Percentiles rank a stretch among this genome's conserved stretches.
These are phyloP conservation scores for Poeciliopsis prolifica DNA, from an alignment of 2,113 vertebrate species.

Conservation along the genomic window DNA sequence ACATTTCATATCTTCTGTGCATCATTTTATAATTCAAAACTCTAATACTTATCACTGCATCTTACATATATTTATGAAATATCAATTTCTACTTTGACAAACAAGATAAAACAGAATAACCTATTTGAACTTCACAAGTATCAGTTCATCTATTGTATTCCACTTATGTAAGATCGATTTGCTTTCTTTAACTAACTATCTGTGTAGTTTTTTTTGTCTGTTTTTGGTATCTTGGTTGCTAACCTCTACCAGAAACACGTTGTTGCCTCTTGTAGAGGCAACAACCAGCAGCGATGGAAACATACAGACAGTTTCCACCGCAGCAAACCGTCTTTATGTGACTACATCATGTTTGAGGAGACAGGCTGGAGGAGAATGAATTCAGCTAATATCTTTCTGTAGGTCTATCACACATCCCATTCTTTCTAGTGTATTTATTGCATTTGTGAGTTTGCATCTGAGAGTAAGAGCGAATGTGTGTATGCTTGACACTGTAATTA, in stretches of 20 bases:
- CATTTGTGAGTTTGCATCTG: constrained; percentile 19
- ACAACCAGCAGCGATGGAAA: no score
- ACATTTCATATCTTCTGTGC: no score
- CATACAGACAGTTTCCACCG: constrained; percentile 19
- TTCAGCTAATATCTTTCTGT: constrained; percentile 66
- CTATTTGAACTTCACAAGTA: no score
- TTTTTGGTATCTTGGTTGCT: constrained; percentile 19
- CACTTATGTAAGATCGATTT: no score
- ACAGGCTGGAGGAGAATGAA: constrained; percentile 54
- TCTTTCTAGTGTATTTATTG: constrained; percentile 54
- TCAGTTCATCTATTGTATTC: no score
- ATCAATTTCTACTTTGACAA: no score
- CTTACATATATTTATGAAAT: no score
- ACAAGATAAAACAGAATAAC: no score
- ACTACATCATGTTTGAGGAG: constrained; percentile 70
- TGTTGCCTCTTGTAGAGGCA: constrained; percentile 45
- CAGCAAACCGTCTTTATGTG: constrained; percentile 63
- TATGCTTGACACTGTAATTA: constrained; percentile 45
- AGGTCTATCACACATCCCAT: constrained; percentile 56
- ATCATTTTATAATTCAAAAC: no score
- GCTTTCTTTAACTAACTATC: constrained; percentile 10
- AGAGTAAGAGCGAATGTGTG: constrained; percentile 5
- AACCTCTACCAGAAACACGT: constrained; percentile 47
- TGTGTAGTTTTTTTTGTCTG: constrained; percentile 22
- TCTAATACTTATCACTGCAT: no score